phyloP scores from a whole-genome alignment of 2,888 invertebrate genomes.

The Chaetogeoica ovagalla region DNA sequence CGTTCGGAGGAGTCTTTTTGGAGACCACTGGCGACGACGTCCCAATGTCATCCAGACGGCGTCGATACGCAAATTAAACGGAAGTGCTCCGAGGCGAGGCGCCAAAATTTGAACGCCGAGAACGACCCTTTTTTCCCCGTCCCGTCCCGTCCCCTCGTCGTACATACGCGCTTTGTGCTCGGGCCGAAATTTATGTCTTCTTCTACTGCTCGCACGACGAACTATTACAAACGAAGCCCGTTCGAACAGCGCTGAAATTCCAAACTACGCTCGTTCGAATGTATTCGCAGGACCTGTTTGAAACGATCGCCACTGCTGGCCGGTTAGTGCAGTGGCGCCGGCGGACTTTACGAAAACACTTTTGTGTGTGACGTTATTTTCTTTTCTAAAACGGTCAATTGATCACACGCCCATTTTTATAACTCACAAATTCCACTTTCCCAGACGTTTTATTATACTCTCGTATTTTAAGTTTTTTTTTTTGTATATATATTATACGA shows the following conservation, averaged over 20 bases:
- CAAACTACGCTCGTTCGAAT: not conserved
- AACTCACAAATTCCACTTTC: too few relatives aligned
- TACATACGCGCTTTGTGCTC: constrained; percentile 3
- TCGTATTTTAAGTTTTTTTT: too few relatives aligned
- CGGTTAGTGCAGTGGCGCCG: too few relatives aligned
- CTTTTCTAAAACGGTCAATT: too few relatives aligned
- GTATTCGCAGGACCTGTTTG: not conserved
- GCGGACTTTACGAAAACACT: too few relatives aligned
- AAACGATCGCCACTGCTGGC: not conserved
- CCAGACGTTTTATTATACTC: too few relatives aligned
- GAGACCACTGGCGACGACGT: constrained; percentile 13
- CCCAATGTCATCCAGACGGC: constrained; percentile 41
- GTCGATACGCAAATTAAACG: constrained; percentile 52
- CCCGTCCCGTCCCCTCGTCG: not conserved
- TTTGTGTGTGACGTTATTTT: too few relatives aligned
- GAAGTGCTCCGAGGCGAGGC: constrained; percentile 39
- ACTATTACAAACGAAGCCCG: not conserved
- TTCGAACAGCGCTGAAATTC: constrained; percentile 7
- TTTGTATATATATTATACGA: too few relatives aligned
- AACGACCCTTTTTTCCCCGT: constrained; percentile 19
- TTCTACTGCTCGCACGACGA: constrained; percentile 8
- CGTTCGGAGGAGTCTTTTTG: not conserved
- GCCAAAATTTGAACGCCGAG: constrained; percentile 38
- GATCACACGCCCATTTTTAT: too few relatives aligned
- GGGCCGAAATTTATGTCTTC: constrained; percentile 38